Conservation (phyloP, 2,797 vertebrate genomes). For the Pseudotriccus pelzelni region DNA sequence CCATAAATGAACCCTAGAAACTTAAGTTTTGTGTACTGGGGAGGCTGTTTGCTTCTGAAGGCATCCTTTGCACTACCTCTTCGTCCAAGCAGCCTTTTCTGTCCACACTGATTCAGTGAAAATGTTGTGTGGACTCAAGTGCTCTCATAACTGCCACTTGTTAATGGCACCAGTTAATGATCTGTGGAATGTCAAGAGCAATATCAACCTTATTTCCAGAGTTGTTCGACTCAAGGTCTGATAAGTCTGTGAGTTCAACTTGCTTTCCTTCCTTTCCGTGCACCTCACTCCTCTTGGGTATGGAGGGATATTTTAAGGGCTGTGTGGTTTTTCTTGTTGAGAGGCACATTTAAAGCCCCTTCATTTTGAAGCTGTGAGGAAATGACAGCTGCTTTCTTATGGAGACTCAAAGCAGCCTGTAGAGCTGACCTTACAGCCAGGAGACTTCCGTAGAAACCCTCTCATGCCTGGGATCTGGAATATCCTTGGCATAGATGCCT, state of each 20-base stretch:
- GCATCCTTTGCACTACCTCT: not conserved
- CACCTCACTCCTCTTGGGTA: accelerated
- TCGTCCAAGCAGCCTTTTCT: not conserved
- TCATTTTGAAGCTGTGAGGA: not conserved
- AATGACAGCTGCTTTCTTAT: not conserved
- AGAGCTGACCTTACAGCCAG: not conserved
- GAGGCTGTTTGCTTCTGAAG: not conserved
- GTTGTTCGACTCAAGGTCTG: not conserved
- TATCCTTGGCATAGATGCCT: not conserved
- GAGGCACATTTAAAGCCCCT: not conserved
- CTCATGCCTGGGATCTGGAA: not conserved
- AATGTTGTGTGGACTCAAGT: not conserved
- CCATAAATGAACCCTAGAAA: not conserved
- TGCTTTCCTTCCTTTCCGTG: not conserved
- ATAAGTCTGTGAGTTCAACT: not conserved
- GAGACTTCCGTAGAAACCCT: not conserved
- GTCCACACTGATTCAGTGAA: not conserved
- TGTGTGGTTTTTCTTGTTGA: not conserved
- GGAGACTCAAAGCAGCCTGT: not conserved
- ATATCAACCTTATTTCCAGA: not conserved
- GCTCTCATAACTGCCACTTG: not conserved
- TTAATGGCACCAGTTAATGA: not conserved
- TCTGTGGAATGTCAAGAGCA: not conserved
- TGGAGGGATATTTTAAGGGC: not conserved
- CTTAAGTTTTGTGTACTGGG: not conserved